These are phyloP conservation scores for Leptinotarsa peninsularis DNA, from an alignment of 2,888 invertebrate species.

Conservation along the genomic window DNA sequence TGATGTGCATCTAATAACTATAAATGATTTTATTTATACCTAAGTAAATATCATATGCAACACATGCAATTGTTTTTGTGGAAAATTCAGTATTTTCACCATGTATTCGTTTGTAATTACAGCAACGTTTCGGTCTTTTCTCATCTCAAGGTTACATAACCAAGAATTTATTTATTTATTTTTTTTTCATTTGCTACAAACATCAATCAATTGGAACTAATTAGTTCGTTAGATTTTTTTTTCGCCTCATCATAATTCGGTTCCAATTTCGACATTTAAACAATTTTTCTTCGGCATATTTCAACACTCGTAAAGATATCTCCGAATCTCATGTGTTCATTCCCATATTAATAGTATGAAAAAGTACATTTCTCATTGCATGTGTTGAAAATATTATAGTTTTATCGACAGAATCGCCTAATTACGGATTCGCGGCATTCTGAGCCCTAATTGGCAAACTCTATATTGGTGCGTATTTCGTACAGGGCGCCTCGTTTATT, in stretches of 20 bases:
- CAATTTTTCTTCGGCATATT: conserved; percentile 37
- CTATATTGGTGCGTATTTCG: conserved; percentile 13
- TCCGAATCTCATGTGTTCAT: conserved; percentile 54
- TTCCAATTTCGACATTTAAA: conserved; percentile 14
- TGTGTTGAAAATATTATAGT: conserved; percentile 47
- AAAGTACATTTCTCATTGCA: conserved; percentile 46
- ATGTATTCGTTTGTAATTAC: too few relatives aligned
- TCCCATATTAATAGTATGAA: conserved; percentile 52
- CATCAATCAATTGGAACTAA: not conserved
- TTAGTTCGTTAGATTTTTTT: not conserved
- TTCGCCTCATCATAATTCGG: not conserved
- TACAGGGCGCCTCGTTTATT: conserved; percentile 2
- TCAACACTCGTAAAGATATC: conserved; percentile 45
- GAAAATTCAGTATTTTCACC: too few relatives aligned
- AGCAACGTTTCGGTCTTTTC: too few relatives aligned
- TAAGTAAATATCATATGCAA: too few relatives aligned
- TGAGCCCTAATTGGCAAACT: conserved; percentile 17
- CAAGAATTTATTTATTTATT: too few relatives aligned
- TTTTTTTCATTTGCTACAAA: not conserved
- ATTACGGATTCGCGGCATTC: conserved; percentile 26
- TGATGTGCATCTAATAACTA: too few relatives aligned
- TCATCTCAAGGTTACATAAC: too few relatives aligned
- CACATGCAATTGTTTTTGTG: too few relatives aligned
- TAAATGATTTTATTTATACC: too few relatives aligned
- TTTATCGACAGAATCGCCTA: conserved; percentile 42